Percentiles rank a stretch among this genome's conserved stretches.
phyloP scores from a whole-genome alignment of 1,140 invertebrate genomes.

The Tetramorium parvispinum region DNA sequence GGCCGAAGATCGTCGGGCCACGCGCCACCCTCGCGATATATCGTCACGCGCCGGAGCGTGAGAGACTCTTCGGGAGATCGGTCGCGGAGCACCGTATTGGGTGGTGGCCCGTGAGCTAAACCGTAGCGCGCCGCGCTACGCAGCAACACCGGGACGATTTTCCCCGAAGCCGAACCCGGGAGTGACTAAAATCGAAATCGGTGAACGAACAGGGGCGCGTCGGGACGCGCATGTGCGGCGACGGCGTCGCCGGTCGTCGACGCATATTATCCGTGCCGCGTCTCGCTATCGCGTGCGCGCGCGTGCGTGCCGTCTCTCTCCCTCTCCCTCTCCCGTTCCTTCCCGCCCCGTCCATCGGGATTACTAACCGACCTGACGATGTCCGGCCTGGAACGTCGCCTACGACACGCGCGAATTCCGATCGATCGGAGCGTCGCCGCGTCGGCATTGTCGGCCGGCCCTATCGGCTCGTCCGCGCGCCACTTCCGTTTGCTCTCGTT shows the following conservation, averaged over 20 bases:
- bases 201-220: constrained; percentile 81
- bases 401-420: constrained; percentile 71
- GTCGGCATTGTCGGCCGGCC: constrained; percentile 3
- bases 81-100: constrained; percentile 12
- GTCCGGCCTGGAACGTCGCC: constrained; percentile 66
- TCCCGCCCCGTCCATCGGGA: not conserved
- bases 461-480: not conserved
- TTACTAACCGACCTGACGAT: constrained; percentile 82
- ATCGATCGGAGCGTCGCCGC: constrained; percentile 75
- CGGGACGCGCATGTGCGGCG: constrained; percentile 82
- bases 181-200: constrained; percentile 86
- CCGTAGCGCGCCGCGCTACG: constrained; percentile 45
- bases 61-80: not conserved
- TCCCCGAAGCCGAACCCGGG: constrained; percentile 84
- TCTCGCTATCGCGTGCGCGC: constrained; percentile 71
- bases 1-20: constrained; percentile 29
- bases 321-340: not conserved
- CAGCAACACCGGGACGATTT: constrained; percentile 79
- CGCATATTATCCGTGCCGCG: constrained; percentile 71
- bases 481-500: not conserved
- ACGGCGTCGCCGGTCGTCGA: constrained; percentile 80
- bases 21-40: constrained; percentile 23
- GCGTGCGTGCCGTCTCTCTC: constrained; percentile 41
- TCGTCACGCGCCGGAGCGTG: not conserved
- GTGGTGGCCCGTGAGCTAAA: constrained; percentile 4